These are phyloP conservation scores for Columbina picui DNA, from an alignment of 2,113 vertebrate genomes.

Conservation along the genomic window DNA sequence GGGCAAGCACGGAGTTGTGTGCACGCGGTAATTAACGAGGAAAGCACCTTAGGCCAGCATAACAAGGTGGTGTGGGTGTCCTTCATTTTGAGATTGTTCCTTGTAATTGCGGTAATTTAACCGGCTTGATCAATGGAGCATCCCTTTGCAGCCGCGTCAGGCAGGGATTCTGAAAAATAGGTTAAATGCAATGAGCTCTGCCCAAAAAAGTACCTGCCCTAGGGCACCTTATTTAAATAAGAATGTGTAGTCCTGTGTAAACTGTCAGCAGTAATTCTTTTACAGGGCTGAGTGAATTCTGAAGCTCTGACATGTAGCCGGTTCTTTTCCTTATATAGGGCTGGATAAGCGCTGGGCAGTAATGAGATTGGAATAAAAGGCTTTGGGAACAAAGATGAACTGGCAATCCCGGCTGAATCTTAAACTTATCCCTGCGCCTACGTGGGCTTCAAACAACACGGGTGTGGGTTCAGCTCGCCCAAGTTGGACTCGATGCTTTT, in stretches of 20 bases:
- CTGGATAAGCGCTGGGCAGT: conserved; percentile 38
- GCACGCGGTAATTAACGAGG: background rate
- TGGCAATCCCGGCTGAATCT: background rate
- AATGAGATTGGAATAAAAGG: conserved; percentile 48
- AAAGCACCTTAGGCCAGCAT: conserved; percentile 57
- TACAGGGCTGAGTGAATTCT: background rate
- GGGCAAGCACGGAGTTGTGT: conserved; percentile 41
- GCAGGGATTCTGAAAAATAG: background rate
- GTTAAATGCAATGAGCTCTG: background rate
- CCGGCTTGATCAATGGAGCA: background rate
- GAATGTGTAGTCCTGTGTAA: background rate
- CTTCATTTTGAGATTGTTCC: background rate
- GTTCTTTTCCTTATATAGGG: conserved; percentile 60
- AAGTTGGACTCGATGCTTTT: background rate
- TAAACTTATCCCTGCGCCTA: background rate
- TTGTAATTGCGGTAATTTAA: conserved; percentile 34
- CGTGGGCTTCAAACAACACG: fast-evolving
- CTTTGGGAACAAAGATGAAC: conserved; percentile 33
- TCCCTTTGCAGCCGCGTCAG: background rate
- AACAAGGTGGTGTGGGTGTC: conserved; percentile 42
- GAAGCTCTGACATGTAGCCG: background rate
- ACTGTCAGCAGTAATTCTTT: conserved; percentile 31
- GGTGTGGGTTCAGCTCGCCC: background rate
- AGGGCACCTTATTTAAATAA: background rate
- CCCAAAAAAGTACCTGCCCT: background rate